Conservation (phyloP, 2,797 vertebrate genomes). For the Ataeniobius toweri region DNA sequence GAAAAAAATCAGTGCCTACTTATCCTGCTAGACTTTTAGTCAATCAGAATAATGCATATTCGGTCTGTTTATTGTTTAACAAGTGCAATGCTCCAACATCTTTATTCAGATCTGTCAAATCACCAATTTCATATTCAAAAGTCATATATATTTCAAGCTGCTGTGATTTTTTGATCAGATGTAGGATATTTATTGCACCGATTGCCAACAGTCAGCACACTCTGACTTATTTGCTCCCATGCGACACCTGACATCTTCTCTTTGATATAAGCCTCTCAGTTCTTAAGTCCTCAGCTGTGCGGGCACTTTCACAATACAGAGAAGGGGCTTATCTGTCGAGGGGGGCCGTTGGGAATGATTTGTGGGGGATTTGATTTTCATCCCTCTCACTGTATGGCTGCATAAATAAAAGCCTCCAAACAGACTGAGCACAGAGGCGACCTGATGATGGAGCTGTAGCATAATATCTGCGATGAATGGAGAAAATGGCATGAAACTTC, state of each 20-base stretch:
- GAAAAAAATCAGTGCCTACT: constrained; percentile 16
- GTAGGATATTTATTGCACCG: constrained; percentile 51
- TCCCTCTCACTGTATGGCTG: constrained; percentile 47
- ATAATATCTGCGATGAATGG: constrained; percentile 60
- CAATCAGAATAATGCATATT: constrained; percentile 32
- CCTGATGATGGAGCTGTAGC: constrained; percentile 66
- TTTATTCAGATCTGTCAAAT: constrained; percentile 12
- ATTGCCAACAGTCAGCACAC: constrained; percentile 28
- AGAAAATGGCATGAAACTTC: constrained; percentile 37
- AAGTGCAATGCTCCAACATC: constrained; percentile 1
- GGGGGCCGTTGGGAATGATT: constrained; percentile 54
- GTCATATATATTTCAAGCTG: constrained; percentile 20
- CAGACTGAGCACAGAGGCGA: constrained; percentile 36
- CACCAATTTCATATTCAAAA: constrained; percentile 10
- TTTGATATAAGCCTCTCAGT: constrained; percentile 60
- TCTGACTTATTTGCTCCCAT: constrained; percentile 53
- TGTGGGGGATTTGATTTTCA: constrained; percentile 65
- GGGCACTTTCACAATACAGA: constrained; percentile 54
- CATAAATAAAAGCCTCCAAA: constrained; percentile 58
- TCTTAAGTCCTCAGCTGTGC: constrained; percentile 50
- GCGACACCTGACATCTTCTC: constrained; percentile 52
- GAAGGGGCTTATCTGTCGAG: constrained; percentile 47
- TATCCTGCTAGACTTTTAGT: constrained; percentile 19
- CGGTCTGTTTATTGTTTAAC: constrained; percentile 26
- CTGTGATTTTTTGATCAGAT: constrained; percentile 10